Conservation (phyloP, 1,140 invertebrate genomes). For the Pseudomyrmex cubaensis region DNA sequence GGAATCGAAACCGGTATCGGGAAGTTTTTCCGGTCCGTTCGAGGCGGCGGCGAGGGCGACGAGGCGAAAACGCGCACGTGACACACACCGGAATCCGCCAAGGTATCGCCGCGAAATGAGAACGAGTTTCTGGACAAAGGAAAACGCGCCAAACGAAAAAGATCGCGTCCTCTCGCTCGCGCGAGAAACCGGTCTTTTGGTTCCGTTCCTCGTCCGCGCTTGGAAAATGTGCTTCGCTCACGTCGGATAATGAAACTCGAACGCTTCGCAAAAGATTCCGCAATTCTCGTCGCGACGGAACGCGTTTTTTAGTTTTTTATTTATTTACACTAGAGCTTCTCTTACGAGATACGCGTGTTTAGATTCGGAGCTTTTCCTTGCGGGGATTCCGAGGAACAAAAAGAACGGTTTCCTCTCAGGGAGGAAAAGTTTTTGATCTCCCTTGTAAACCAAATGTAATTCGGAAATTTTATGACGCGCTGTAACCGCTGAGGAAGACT, state of each 20-base stretch:
- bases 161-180: background rate
- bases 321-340: too few relatives aligned
- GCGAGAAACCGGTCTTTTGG: too few relatives aligned
- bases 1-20: conserved; percentile 65
- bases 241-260: conserved; percentile 13
- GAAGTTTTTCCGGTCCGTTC: conserved; percentile 41
- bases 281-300: background rate
- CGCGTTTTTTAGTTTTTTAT: too few relatives aligned
- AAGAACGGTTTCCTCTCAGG: too few relatives aligned
- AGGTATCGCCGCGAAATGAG: conserved; percentile 37
- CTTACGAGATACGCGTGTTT: too few relatives aligned
- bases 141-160: conserved; percentile 4
- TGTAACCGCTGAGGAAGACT: too few relatives aligned
- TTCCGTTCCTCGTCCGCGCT: conserved; percentile 34
- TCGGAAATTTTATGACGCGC: too few relatives aligned
- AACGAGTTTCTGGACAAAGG: conserved; percentile 54
- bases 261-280: conserved; percentile 43
- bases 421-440: too few relatives aligned
- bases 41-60: background rate
- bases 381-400: too few relatives aligned
- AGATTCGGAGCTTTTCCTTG: too few relatives aligned
- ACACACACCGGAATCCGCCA: conserved; percentile 12
- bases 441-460: too few relatives aligned
- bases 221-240: background rate
- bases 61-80: background rate